Evolutionary conservation across 2,888 invertebrate species (phyloP).

Genomic region (Pogonocherus hispidulus): DNA sequence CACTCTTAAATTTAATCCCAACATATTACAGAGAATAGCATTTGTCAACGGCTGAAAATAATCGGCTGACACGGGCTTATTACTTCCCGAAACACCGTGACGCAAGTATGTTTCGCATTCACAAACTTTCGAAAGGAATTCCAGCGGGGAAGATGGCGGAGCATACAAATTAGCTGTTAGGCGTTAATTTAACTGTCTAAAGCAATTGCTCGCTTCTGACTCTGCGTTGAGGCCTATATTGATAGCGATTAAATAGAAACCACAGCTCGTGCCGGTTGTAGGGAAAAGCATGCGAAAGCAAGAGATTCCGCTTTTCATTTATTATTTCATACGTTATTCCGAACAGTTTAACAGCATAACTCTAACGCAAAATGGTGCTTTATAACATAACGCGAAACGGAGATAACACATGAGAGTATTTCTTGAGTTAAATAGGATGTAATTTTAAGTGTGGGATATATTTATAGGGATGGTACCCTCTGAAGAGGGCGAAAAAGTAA

Average conservation of each 20-base stretch:
- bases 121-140: constrained; percentile 18
- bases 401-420: too few species aligned
- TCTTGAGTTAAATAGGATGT: too few species aligned
- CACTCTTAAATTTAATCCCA: constrained; percentile 5
- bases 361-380: too few species aligned
- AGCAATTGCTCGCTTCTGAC: constrained; percentile 24
- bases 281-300: not conserved
- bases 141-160: constrained; percentile 1
- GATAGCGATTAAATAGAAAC: not conserved
- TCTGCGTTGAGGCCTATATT: not conserved
- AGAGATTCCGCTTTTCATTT: too few species aligned
- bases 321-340: too few species aligned
- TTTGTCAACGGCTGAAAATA: constrained; percentile 11
- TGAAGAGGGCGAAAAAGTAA: too few species aligned
- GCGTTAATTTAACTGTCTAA: constrained; percentile 32
- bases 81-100: not conserved
- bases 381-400: too few species aligned
- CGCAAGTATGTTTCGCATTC: constrained; percentile 10
- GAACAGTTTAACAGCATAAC: too few species aligned
- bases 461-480: too few species aligned
- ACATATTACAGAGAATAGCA: constrained; percentile 2
- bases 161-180: constrained; percentile 25
- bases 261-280: not conserved
- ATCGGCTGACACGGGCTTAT: constrained; percentile 14
- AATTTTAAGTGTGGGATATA: too few species aligned